Base-by-base conservation (phyloP, 1,140 invertebrate species). In the Thrips palmi region DNA sequence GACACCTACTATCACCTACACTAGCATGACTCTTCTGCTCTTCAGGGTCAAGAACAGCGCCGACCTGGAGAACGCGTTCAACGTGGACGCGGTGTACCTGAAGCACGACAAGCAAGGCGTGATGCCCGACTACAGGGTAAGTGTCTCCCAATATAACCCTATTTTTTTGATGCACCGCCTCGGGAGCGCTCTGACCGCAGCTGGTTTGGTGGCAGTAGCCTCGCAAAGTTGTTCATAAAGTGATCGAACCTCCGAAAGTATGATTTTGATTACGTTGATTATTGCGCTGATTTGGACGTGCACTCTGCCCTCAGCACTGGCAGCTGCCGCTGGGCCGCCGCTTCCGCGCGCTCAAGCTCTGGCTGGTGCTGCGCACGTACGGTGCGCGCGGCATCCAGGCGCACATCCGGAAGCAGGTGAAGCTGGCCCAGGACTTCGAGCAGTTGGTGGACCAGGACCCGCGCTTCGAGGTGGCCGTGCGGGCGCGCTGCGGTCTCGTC, bases 341-440 rank as follows among this genome's bases (percentile, higher is more conserved):
- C 46, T 96, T 97, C 51, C 68, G 89, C 15, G 74, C 92, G 0
- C 57, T 97, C 4, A 97, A 97, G 57, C 56, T 97, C 2, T 97
- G 93, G 92, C 89, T 92, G 44, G 85, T 89, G 0, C 55, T 96
- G 33, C 67, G 87, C 43, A 64, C 76, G 5, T 78, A 86, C 45
- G 92, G 92, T 1, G 67, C 79, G 2, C 68, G 75, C 45, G 81
- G 82, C 7, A 57, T 96, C 5, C 73, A 83, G 47, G 64, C 65
- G 1, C 70, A 87, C 49, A 78, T 96, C 5, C 62, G 87, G 44
- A 68, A 74, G 34, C 72, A 81, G 18, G 71, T 91, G 2, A 52
- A 53, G 14, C 54, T 92, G 49, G 84, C 86, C 0, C 60, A 78
- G 35, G 58, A 76, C 42, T 89, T 94, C 50, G 79, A 78, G 42